Evolutionary conservation across 1,140 invertebrate genomes (phyloP).

Genomic region (Hylyphantes graminicola): DNA sequence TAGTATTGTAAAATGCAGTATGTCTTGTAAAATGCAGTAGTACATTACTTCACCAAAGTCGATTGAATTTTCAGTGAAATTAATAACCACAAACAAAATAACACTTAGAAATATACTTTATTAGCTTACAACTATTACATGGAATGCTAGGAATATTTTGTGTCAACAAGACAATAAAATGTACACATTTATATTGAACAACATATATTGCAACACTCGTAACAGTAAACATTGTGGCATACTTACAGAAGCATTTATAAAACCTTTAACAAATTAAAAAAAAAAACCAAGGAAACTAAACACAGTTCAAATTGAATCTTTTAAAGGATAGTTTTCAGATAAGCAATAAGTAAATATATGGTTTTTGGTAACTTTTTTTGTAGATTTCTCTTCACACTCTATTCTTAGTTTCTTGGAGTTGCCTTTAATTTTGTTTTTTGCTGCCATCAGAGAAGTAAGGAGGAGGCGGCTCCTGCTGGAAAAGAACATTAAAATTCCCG

Average conservation of each 20-base stretch:
- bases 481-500: neutral
- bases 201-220: neutral
- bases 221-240: neutral
- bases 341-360: neutral
- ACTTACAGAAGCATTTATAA: neutral
- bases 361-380: neutral
- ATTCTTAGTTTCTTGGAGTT: neutral
- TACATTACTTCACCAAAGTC: too few relatives aligned
- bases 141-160: constrained; percentile 19
- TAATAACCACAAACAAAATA: too few relatives aligned
- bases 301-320: neutral
- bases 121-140: constrained; percentile 2
- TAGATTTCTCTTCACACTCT: neutral
- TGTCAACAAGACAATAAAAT: neutral
- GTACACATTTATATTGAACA: neutral
- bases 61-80: too few relatives aligned
- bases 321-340: neutral
- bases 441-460: constrained; percentile 43
- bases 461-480: constrained; percentile 74
- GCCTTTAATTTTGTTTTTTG: constrained; percentile 55
- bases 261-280: neutral
- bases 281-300: neutral
- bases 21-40: too few relatives aligned
- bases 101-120: neutral
- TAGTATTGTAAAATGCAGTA: too few relatives aligned